Conservation (phyloP, 2,888 invertebrate species). For the Argynnis bischoffii region DNA sequence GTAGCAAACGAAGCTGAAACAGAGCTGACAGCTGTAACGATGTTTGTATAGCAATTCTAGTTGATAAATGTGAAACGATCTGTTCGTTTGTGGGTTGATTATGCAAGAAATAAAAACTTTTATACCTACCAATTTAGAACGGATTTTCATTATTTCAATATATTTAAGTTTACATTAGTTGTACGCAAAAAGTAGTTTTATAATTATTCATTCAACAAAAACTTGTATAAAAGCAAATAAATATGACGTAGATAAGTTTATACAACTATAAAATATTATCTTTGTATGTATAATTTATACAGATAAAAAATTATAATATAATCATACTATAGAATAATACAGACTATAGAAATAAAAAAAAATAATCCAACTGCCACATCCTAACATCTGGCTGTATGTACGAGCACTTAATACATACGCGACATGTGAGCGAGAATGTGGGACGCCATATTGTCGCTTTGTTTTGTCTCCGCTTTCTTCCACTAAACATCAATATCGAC, state of each 20-base stretch:
- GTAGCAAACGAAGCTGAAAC: not conserved
- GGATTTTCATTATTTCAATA: not conserved
- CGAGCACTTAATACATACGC: constrained; percentile 4
- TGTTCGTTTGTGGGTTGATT: constrained; percentile 14
- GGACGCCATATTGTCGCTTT: constrained; percentile 18
- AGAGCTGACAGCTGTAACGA: constrained; percentile 21
- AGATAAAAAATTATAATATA: too few species aligned
- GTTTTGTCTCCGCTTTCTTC: constrained; percentile 16
- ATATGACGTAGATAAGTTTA: not conserved
- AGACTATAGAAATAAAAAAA: not conserved
- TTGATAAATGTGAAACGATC: constrained; percentile 16
- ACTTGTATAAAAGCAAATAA: not conserved
- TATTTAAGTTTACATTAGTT: too few species aligned
- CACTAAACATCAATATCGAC: not conserved
- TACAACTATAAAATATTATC: not conserved
- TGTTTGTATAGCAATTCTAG: constrained; percentile 11
- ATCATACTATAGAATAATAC: too few species aligned
- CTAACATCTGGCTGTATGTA: constrained; percentile 5
- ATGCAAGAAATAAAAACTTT: constrained; percentile 11
- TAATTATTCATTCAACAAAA: too few species aligned
- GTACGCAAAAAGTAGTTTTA: too few species aligned
- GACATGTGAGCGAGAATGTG: constrained; percentile 20
- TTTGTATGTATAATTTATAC: too few species aligned
- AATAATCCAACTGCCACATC: not conserved
- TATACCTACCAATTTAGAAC: constrained; percentile 2